phyloP scores from a whole-genome alignment of 2,113 vertebrate species.

The Gallinago paraguaiae region DNA sequence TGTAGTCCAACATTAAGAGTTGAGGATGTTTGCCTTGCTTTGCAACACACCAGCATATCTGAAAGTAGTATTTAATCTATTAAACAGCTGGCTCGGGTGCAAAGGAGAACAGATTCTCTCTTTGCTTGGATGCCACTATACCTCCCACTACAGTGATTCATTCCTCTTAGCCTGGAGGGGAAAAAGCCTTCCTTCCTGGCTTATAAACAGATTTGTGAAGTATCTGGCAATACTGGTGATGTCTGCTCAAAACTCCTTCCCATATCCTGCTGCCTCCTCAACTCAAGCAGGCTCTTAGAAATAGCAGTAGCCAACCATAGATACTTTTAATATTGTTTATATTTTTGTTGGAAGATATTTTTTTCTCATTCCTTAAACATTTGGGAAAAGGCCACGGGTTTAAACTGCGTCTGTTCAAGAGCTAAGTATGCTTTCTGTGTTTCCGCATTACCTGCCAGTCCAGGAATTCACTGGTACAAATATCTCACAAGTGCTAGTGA shows the following conservation, averaged over 20 bases:
- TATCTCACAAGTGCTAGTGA: not conserved
- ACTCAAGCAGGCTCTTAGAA: not conserved
- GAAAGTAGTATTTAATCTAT: not conserved
- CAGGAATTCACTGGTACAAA: not conserved
- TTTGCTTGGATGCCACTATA: not conserved
- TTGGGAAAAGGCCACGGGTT: not conserved
- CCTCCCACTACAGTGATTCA: not conserved
- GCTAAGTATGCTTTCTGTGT: not conserved
- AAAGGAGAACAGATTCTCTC: not conserved
- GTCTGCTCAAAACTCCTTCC: not conserved
- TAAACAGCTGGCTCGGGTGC: not conserved
- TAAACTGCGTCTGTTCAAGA: not conserved
- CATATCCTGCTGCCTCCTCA: not conserved
- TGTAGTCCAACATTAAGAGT: not conserved
- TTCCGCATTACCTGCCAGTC: not conserved
- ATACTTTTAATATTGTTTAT: not conserved
- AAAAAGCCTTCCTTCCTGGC: not conserved
- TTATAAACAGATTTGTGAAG: not conserved
- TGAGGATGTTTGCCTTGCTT: not conserved
- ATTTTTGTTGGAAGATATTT: rapidly evolving
- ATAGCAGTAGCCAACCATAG: not conserved
- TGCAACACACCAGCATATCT: not conserved
- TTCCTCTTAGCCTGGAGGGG: not conserved
- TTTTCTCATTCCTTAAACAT: not conserved
- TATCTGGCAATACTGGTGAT: not conserved